Conservation (phyloP, 2,797 vertebrate species). For the Chelon auratus region DNA sequence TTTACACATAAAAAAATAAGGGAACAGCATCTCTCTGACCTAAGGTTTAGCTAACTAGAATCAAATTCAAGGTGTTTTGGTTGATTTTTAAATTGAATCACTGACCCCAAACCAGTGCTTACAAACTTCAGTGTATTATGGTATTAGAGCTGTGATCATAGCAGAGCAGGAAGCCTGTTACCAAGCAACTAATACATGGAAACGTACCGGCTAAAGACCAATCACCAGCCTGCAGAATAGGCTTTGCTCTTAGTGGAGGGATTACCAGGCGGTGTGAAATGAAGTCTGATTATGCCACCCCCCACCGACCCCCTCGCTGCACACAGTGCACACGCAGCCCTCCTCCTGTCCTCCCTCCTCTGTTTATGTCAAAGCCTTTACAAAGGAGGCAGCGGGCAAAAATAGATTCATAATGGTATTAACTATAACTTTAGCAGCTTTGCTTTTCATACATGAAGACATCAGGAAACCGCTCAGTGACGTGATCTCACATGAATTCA, state of each 20-base stretch:
- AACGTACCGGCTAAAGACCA: slow-evolving; percentile 66
- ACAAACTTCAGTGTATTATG: slow-evolving; percentile 28
- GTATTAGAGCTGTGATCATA: slow-evolving; percentile 52
- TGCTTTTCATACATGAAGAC: slow-evolving; percentile 48
- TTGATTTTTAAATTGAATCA: slow-evolving; percentile 9
- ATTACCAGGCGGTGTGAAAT: slow-evolving; percentile 79
- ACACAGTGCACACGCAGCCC: slow-evolving; percentile 1
- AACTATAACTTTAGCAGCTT: slow-evolving; percentile 49
- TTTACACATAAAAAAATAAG: background rate
- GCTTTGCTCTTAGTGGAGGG: slow-evolving; percentile 66
- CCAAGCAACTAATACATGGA: slow-evolving; percentile 61
- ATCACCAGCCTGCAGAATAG: slow-evolving; percentile 67
- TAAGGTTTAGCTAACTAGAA: background rate
- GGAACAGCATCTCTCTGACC: slow-evolving; percentile 6
- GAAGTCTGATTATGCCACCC: slow-evolving; percentile 72
- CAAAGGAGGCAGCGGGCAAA: slow-evolving; percentile 51
- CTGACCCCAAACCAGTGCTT: slow-evolving; percentile 38
- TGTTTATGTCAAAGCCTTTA: slow-evolving; percentile 44
- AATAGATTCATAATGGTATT: slow-evolving; percentile 56
- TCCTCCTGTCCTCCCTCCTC: slow-evolving; percentile 1
- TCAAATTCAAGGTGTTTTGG: background rate
- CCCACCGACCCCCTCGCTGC: slow-evolving; percentile 1
- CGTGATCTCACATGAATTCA: slow-evolving; percentile 24
- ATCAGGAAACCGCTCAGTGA: slow-evolving; percentile 44
- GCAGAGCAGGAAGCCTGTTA: slow-evolving; percentile 52